phyloP scores from a whole-genome alignment of 1,140 invertebrate genomes.

The Sipha flava region DNA sequence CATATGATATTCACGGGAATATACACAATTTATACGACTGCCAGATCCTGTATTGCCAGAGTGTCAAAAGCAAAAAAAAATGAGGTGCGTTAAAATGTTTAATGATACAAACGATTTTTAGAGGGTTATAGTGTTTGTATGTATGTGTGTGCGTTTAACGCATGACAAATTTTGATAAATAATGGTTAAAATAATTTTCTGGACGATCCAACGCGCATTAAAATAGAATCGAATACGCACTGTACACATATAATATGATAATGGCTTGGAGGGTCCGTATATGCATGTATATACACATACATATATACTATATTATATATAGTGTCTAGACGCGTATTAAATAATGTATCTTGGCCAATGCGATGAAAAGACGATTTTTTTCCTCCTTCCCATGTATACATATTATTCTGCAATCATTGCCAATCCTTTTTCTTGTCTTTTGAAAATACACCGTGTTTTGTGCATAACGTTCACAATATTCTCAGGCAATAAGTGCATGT shows the following conservation, averaged over 20 bases:
- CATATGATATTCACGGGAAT: background rate
- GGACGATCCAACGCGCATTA: background rate
- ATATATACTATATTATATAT: too few species aligned
- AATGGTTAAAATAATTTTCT: background rate
- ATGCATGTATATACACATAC: too few species aligned
- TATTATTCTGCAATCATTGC: background rate
- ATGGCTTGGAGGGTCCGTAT: too few species aligned
- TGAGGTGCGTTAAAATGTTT: background rate
- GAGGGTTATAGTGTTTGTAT: background rate
- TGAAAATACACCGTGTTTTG: background rate
- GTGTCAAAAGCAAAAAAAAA: background rate
- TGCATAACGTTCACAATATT: background rate
- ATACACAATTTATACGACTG: too few species aligned
- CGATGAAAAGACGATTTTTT: background rate
- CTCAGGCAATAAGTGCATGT: background rate
- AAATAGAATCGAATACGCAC: background rate
- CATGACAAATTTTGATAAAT: too few species aligned
- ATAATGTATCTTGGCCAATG: background rate
- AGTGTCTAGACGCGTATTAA: too few species aligned
- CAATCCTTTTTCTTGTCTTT: background rate
- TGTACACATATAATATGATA: too few species aligned
- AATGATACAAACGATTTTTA: background rate
- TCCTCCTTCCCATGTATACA: background rate
- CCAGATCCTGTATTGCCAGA: background rate
- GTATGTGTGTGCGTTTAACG: background rate